Evolutionary conservation across 2,113 vertebrate species (phyloP).

Genomic region (Phalacrocorax brasilianus): DNA sequence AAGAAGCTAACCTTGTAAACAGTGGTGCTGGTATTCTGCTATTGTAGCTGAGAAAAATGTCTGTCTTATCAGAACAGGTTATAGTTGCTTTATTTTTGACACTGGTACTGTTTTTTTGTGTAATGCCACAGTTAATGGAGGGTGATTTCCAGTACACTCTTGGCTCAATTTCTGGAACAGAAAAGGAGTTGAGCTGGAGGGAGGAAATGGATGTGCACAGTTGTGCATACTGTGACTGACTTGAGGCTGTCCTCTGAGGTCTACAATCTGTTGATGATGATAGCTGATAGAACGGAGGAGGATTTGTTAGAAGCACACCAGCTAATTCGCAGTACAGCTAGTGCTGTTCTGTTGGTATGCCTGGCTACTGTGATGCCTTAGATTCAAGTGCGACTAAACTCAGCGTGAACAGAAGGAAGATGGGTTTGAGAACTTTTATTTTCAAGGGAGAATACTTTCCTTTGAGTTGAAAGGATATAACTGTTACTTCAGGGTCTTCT

Average conservation of each 20-base stretch:
- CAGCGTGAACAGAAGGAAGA: background rate
- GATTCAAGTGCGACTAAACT: background rate
- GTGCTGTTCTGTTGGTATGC: background rate
- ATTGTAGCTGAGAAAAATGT: background rate
- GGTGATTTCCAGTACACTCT: background rate
- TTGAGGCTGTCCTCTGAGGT: background rate
- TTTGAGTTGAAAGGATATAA: background rate
- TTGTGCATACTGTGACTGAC: background rate
- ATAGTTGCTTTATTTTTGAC: background rate
- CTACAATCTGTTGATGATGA: background rate
- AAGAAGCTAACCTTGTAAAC: background rate
- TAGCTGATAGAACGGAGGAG: background rate
- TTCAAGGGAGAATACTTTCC: background rate
- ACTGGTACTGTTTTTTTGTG: background rate
- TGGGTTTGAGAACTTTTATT: slow-evolving; percentile 35
- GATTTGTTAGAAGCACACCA: background rate
- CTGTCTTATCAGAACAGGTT: background rate
- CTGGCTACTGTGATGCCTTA: background rate
- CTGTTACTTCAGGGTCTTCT: background rate
- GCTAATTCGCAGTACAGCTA: background rate
- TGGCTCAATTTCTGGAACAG: background rate
- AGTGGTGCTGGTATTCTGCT: background rate
- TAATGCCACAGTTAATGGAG: background rate
- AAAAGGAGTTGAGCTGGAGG: background rate
- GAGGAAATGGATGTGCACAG: background rate